Evolutionary conservation across 2,888 invertebrate genomes (phyloP), one percentile per base, ranked within the genome.

Genomic region (Biston stratarius): DNA sequence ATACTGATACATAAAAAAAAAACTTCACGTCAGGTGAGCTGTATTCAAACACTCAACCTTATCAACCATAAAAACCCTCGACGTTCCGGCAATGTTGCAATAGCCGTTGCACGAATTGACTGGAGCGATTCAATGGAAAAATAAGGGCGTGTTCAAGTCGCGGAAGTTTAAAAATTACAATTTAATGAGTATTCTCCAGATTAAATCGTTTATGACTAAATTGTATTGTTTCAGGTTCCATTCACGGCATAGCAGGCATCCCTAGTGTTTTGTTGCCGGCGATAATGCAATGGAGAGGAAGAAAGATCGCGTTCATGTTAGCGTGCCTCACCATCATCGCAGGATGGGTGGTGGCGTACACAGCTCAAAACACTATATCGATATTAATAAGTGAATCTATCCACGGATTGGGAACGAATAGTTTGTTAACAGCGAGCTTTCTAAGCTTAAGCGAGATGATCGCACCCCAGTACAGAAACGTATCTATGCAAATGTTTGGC

Each of bases 211-310:
- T 36, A 11, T 40, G 14, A 38, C 0, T 24, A 36, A n/a, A 45
- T n/a, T 34, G 8, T 5, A 14, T 12, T 24, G 36, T 72, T 74
- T 42, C 68, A 74, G 74, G 70, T 34, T 71, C 74, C 9, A 68
- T 71, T 3, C 72, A 74, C 24, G 74, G 74, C n/a, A 45, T 74
- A 12, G 69, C 72, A n/a, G 74, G 74, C 3, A 68, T 72, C 2
- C 71, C 69, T 8, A 69, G 69, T 38, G 58, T 72, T 15, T n/a
- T 74, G 7, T 58, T 74, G 38, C 74, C 72, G n/a, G 51, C 55
- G 6, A 14, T 72, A 0, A 74, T 74, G 74, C 74, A 74, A 56
- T 67, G 69, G 62, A 62, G 15, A n/a, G 72, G 74, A 6, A 68
- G 74, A 33, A 74, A 72, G 38, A 63, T 70, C n/a, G 70, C 70